Conservation (phyloP, 2,113 vertebrate genomes). For the Synodontis membranacea region DNA sequence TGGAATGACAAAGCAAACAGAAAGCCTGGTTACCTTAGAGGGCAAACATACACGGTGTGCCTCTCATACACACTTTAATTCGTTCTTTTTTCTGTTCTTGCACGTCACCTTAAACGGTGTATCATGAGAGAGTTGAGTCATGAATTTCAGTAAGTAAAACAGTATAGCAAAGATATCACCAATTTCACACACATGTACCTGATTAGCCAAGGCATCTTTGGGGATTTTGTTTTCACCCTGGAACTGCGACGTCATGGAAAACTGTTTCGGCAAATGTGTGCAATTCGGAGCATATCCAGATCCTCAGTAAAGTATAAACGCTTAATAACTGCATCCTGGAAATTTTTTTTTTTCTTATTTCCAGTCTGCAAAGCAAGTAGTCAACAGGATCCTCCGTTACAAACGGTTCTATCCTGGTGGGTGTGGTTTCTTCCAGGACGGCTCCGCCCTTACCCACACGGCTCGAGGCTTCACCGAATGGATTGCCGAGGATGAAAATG, state of each 20-base stretch:
- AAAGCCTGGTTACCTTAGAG: conserved; percentile 45
- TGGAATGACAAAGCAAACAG: conserved; percentile 51
- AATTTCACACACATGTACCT: background rate
- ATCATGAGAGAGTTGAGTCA: conserved; percentile 45
- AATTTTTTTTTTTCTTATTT: background rate
- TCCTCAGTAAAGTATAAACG: background rate
- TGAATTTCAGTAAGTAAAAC: conserved; percentile 42
- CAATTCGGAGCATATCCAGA: background rate
- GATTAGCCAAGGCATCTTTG: background rate
- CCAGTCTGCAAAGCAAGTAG: background rate
- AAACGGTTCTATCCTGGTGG: background rate
- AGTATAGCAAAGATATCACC: background rate
- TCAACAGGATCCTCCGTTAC: background rate
- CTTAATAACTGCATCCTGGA: background rate
- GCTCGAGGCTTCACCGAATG: background rate
- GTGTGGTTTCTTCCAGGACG: background rate
- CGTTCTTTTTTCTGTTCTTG: conserved; percentile 6
- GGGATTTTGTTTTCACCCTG: background rate
- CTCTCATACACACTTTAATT: background rate
- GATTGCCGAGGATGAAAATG: background rate
- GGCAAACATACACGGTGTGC: conserved; percentile 9
- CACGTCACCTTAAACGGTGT: conserved; percentile 19
- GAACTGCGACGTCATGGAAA: background rate
- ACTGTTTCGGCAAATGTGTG: background rate
- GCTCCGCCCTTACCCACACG: background rate